Conservation (phyloP, 2,888 invertebrate species). For the Diaphora mendica region DNA sequence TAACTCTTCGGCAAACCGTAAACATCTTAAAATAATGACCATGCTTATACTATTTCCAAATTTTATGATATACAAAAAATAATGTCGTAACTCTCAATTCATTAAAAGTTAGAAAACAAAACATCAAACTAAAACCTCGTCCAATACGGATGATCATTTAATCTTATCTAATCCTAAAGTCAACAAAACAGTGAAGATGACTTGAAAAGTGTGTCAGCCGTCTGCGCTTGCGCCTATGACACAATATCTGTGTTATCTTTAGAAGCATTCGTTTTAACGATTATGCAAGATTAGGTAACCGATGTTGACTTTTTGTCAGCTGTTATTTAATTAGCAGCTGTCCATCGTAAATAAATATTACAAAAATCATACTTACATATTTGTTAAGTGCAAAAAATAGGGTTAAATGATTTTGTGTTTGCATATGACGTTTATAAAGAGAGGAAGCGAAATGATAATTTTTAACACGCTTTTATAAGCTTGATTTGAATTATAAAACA, state of each 20-base stretch:
- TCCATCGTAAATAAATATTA: not conserved
- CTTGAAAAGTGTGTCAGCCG: constrained; percentile 45
- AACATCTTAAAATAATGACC: not conserved
- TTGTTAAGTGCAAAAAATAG: not conserved
- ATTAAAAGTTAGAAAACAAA: not conserved
- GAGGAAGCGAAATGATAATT: not conserved
- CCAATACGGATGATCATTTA: constrained; percentile 13
- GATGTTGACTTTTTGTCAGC: constrained; percentile 21
- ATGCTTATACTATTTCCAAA: not conserved
- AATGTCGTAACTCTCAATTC: not conserved
- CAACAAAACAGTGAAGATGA: constrained; percentile 23
- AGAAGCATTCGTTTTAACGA: constrained; percentile 30
- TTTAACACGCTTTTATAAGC: not conserved
- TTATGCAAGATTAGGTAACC: constrained; percentile 41
- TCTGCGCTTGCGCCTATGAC: constrained; percentile 30
- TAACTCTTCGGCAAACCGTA: not conserved
- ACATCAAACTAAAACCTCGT: not conserved
- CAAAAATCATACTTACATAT: not conserved
- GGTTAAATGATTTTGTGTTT: not conserved
- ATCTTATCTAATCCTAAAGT: constrained; percentile 42
- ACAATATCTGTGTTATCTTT: constrained; percentile 49
- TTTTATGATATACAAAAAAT: not conserved
- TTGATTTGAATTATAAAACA: not conserved
- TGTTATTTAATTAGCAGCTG: constrained; percentile 32
- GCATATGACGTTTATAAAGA: not conserved